A percentile compares a stretch with the other conserved stretches of the same genome.
These are phyloP conservation scores for Macropus fuliginosus DNA, from an alignment of 2,797 vertebrate genomes.

Conservation along the genomic window DNA sequence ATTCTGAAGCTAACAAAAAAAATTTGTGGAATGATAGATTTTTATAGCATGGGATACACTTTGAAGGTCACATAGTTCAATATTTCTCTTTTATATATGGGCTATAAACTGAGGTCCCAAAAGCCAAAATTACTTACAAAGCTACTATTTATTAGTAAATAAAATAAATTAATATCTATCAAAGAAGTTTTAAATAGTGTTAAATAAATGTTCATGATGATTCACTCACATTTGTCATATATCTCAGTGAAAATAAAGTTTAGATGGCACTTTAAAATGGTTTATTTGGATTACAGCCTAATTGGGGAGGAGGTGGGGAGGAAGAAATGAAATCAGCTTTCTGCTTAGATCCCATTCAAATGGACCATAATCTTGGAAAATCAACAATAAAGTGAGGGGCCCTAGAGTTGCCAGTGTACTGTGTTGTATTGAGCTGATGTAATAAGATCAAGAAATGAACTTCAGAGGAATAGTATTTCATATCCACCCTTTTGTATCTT, in stretches of 20 bases:
- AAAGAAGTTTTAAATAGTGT: background rate
- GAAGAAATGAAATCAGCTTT: background rate
- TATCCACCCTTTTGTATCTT: constrained; percentile 84
- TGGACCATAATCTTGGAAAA: constrained; percentile 64
- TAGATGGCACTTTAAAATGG: background rate
- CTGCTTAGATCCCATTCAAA: constrained; percentile 67
- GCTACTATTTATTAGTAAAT: background rate
- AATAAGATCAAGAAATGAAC: constrained; percentile 81
- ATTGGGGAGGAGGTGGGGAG: background rate
- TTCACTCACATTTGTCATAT: background rate
- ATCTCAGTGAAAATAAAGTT: constrained; percentile 34
- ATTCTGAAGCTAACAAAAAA: background rate
- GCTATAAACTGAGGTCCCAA: constrained; percentile 22
- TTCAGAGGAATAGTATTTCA: constrained; percentile 82
- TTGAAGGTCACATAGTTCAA: background rate
- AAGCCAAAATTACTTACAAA: constrained; percentile 7
- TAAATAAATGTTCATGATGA: background rate
- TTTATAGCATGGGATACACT: background rate
- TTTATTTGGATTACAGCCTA: background rate
- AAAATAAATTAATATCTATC: background rate
- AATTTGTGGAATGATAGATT: background rate
- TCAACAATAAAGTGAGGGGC: constrained; percentile 58
- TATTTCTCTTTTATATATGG: background rate
- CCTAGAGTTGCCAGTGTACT: constrained; percentile 57
- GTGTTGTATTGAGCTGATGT: constrained; percentile 74